These are phyloP conservation scores for Drosophila tani DNA, from an alignment of 1,140 invertebrate genomes.

Conservation along the genomic window DNA sequence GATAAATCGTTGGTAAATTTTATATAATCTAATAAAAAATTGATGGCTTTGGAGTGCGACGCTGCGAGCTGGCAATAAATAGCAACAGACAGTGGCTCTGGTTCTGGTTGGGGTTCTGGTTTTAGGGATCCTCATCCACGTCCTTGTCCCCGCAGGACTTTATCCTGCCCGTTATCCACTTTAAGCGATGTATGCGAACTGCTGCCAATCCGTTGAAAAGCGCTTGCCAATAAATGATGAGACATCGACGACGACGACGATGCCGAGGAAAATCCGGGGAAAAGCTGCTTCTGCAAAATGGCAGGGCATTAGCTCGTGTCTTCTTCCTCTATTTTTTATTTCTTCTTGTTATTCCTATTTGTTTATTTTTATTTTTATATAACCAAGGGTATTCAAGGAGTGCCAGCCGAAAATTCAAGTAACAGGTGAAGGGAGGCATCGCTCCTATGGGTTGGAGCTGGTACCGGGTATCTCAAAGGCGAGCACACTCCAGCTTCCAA, in stretches of 20 bases:
- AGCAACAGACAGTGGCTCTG: conserved; percentile 56
- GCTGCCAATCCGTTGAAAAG: conserved; percentile 79
- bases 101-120: conserved; percentile 24
- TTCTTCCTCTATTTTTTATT: conserved; percentile 1
- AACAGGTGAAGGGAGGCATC: neutral
- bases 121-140: conserved; percentile 11
- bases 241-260: conserved; percentile 49
- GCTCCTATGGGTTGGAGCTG: neutral
- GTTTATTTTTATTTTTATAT: neutral
- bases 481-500: neutral
- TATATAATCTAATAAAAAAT: conserved; percentile 84
- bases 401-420: no score
- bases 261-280: conserved; percentile 8
- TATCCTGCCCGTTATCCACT: conserved; percentile 38
- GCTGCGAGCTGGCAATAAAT: conserved; percentile 74
- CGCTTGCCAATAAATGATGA: conserved; percentile 82
- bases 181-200: conserved; percentile 55
- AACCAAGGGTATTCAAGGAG: neutral
- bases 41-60: conserved; percentile 75
- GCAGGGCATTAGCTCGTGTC: conserved; percentile 66
- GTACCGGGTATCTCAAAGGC: neutral
- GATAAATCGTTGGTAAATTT: conserved; percentile 82
- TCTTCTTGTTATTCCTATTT: neutral
- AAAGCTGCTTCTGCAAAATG: conserved; percentile 32
- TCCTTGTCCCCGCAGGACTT: conserved; percentile 3